phyloP scores from a whole-genome alignment of 1,140 invertebrate genomes.

The Bombus sibiricus region DNA sequence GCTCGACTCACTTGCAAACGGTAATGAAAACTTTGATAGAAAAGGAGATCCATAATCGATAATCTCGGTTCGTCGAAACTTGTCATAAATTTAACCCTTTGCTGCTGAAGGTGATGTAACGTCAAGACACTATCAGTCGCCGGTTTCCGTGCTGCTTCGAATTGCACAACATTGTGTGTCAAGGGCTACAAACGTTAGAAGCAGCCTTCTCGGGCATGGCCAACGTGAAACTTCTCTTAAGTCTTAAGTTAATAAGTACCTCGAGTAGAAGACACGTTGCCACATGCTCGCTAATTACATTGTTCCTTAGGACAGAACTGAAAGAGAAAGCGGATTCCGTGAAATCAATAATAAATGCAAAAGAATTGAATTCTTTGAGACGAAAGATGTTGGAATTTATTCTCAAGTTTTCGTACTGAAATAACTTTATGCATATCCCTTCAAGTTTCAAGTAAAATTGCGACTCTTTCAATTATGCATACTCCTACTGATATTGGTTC shows the following conservation, averaged over 20 bases:
- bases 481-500: too few relatives aligned
- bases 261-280: constrained; percentile 1
- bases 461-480: background rate
- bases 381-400: background rate
- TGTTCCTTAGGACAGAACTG: background rate
- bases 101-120: constrained; percentile 65
- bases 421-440: too few relatives aligned
- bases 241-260: constrained; percentile 20
- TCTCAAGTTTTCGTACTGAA: rapidly evolving
- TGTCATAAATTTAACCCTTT: constrained; percentile 35
- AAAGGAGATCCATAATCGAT: background rate
- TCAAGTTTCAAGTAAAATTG: background rate
- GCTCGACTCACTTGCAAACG: background rate
- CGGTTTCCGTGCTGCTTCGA: constrained; percentile 65
- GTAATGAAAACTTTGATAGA: background rate
- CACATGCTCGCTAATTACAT: background rate
- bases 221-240: constrained; percentile 12
- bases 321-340: background rate
- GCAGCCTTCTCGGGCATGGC: constrained; percentile 5
- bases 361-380: background rate
- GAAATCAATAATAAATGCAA: constrained; percentile 25
- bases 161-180: constrained; percentile 78
- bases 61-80: background rate
- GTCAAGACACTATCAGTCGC: constrained; percentile 44
- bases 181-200: constrained; percentile 71